Evolutionary conservation across 2,888 invertebrate genomes (phyloP).

Genomic region (Volucella inflata): DNA sequence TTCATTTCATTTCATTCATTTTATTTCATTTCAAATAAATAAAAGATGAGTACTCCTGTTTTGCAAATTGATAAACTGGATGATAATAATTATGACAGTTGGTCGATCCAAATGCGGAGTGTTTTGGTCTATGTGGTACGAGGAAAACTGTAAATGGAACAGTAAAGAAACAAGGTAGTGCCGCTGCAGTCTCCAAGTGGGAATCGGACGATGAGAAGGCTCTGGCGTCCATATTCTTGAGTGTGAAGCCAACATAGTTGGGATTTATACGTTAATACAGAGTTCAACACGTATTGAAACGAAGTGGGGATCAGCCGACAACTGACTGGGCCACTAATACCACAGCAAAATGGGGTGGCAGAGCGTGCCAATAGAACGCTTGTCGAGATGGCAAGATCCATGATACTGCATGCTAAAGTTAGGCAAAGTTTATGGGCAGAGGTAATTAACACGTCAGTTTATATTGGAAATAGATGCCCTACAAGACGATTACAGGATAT

Average conservation of each 20-base stretch:
- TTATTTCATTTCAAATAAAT: no score
- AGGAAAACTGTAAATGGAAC: constrained; percentile 4
- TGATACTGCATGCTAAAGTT: neutral
- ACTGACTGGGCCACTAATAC: no score
- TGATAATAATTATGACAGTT: neutral
- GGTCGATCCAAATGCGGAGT: constrained; percentile 19
- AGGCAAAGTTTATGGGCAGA: no score
- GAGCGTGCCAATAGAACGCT: constrained; percentile 2
- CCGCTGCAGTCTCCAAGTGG: neutral
- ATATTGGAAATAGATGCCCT: neutral
- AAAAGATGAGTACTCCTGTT: no score
- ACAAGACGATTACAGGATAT: neutral
- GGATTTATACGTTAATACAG: no score
- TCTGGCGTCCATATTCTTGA: neutral
- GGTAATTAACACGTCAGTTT: neutral
- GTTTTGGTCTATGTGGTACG: constrained; percentile 6
- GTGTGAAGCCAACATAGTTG: neutral
- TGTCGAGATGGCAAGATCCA: neutral
- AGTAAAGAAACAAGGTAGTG: neutral
- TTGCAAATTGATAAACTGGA: no score
- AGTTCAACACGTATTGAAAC: no score
- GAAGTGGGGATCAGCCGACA: no score
- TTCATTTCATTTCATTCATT: no score
- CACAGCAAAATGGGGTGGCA: neutral
- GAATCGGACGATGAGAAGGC: neutral